These are phyloP conservation scores for Oscheius myriophilus DNA, from an alignment of 2,888 invertebrate genomes.

Conservation along the genomic window DNA sequence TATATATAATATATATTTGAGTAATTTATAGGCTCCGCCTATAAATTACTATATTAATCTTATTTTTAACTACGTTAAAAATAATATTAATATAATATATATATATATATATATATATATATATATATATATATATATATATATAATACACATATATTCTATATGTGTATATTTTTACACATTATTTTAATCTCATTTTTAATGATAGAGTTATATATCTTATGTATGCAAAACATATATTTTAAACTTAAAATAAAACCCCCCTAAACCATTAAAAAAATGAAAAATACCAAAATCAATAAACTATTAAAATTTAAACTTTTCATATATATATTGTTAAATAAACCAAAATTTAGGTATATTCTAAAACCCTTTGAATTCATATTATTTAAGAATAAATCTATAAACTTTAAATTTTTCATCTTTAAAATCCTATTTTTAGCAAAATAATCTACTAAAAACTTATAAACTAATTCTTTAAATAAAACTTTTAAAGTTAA, in stretches of 20 bases:
- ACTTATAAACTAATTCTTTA: constrained; percentile 51
- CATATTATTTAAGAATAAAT: constrained; percentile 49
- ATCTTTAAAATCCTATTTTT: constrained; percentile 49
- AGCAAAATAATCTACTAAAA: constrained; percentile 56
- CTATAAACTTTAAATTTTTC: constrained; percentile 54
- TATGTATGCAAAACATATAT: constrained; percentile 58
- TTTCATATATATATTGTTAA: too few species aligned
- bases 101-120: constrained; percentile 23
- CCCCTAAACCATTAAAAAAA: constrained; percentile 47
- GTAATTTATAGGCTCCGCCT: too few species aligned
- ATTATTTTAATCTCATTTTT: neutral
- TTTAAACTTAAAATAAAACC: constrained; percentile 52
- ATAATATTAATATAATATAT: constrained; percentile 15
- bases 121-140: constrained; percentile 10
- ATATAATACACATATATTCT: constrained; percentile 19
- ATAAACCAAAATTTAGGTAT: constrained; percentile 20
- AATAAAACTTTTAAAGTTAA: constrained; percentile 45
- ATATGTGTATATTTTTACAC: constrained; percentile 1
- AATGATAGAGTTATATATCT: constrained; percentile 49
- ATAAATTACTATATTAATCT: too few species aligned
- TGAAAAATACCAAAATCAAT: too few species aligned
- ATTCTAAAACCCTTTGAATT: constrained; percentile 42
- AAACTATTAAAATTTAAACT: too few species aligned
- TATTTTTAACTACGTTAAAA: too few species aligned
- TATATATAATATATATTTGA: too few species aligned